phyloP scores from a whole-genome alignment of 37 sponge, comb jelly and placozoan genomes.

The Halichondria panicea region DNA sequence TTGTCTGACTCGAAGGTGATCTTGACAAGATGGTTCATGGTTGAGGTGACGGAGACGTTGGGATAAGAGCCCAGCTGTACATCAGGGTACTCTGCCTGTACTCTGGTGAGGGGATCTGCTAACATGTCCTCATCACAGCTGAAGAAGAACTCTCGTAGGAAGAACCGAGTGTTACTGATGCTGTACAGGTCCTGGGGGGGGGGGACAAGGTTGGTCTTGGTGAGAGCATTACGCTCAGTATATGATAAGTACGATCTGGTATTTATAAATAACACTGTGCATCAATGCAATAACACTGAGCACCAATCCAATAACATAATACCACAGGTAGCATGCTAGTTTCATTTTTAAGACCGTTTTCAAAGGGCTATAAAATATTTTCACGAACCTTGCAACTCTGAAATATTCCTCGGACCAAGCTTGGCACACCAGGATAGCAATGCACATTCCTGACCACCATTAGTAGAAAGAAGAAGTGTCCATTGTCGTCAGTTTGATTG shows the following conservation, averaged over 20 bases:
- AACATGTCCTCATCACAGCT: conserved; percentile 54
- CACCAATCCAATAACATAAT: background rate
- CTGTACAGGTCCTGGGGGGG: conserved; percentile 47
- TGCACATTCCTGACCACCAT: conserved; percentile 71
- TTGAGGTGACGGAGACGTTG: background rate
- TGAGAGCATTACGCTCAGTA: too few relatives aligned
- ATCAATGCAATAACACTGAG: too few relatives aligned
- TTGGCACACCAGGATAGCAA: conserved; percentile 82
- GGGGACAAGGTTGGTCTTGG: too few relatives aligned
- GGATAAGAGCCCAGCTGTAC: conserved; percentile 88
- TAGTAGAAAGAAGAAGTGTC: conserved; percentile 6
- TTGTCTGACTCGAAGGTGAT: conserved; percentile 52
- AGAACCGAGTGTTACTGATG: conserved; percentile 25
- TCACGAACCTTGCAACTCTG: conserved; percentile 48
- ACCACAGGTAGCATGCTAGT: background rate
- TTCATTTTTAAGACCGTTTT: background rate
- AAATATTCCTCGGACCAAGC: conserved; percentile 37
- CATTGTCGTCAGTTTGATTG: background rate
- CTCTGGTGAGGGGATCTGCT: conserved; percentile 33
- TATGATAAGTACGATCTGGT: too few relatives aligned
- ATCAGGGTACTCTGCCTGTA: conserved; percentile 40
- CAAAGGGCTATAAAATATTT: background rate
- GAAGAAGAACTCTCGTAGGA: conserved; percentile 54
- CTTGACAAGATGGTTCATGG: conserved; percentile 41
- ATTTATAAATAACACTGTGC: too few relatives aligned